These are phyloP conservation scores for Sclerurus mexicanus DNA, from an alignment of 2,113 vertebrate species.

Conservation along the genomic window DNA sequence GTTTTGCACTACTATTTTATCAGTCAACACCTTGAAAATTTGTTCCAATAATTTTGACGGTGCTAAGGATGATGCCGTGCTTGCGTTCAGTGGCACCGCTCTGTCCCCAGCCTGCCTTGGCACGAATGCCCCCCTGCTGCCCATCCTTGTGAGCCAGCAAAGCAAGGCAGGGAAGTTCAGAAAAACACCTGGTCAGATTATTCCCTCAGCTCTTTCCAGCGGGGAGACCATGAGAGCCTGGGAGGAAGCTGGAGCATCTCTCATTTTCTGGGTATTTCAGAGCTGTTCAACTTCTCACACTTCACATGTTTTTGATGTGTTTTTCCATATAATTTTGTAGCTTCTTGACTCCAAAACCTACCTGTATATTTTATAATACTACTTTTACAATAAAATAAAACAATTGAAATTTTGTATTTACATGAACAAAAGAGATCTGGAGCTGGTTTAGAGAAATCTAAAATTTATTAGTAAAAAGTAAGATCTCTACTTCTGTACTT, in stretches of 20 bases:
- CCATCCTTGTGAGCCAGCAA: neutral
- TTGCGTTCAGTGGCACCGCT: neutral
- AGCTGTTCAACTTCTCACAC: neutral
- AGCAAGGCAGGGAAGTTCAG: neutral
- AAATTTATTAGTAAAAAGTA: neutral
- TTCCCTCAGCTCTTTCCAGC: neutral
- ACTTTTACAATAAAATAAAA: neutral
- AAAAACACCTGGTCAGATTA: neutral
- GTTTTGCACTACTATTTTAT: neutral
- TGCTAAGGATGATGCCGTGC: neutral
- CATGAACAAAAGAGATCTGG: neutral
- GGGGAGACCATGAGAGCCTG: neutral
- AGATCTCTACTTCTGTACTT: neutral
- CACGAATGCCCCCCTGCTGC: neutral
- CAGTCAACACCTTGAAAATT: neutral
- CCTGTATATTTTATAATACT: neutral
- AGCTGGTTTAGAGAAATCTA: neutral
- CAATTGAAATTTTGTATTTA: neutral
- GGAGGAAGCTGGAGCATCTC: neutral
- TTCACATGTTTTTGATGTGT: neutral
- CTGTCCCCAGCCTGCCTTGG: neutral
- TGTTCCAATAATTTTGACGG: neutral
- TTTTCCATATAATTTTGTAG: neutral
- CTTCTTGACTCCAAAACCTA: neutral
- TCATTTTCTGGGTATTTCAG: neutral